Evolutionary conservation across 2,888 invertebrate species (phyloP).

Genomic region (Cephalotes varians): DNA sequence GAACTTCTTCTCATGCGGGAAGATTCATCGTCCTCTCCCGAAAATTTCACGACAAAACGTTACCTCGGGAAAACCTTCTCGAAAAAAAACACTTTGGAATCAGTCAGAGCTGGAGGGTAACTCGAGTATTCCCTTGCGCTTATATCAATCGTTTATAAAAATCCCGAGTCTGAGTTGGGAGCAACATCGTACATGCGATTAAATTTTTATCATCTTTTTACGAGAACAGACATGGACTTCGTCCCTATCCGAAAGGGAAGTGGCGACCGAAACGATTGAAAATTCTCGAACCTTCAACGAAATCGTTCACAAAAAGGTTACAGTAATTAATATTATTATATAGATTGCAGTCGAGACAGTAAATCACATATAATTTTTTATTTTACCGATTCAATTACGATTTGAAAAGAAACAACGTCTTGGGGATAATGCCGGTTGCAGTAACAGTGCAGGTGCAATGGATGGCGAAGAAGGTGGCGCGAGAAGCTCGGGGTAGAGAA

Average conservation of each 20-base stretch:
- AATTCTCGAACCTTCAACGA: not conserved
- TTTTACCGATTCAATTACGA: no score
- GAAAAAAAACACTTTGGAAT: not conserved
- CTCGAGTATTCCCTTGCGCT: not conserved
- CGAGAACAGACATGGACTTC: not conserved
- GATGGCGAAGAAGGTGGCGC: conserved; percentile 47
- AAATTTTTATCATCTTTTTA: conserved; percentile 15
- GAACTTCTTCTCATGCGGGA: not conserved
- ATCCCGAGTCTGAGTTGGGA: not conserved
- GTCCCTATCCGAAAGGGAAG: not conserved
- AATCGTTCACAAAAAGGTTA: not conserved
- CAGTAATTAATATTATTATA: not conserved
- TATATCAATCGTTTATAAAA: not conserved
- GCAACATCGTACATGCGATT: not conserved
- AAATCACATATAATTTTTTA: no score
- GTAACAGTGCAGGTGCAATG: conserved; percentile 61
- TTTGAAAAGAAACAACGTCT: conserved; percentile 36
- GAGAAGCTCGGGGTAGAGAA: conserved; percentile 36
- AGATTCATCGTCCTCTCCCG: not conserved
- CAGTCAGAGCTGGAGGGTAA: not conserved
- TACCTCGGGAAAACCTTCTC: conserved; percentile 1
- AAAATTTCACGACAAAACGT: not conserved
- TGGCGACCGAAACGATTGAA: not conserved
- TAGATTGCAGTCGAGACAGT: no score
- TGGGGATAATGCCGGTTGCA: conserved; percentile 15